These are phyloP conservation scores for Diploscapter pachys DNA, from an alignment of 1,140 invertebrate species.

Conservation along the genomic window DNA sequence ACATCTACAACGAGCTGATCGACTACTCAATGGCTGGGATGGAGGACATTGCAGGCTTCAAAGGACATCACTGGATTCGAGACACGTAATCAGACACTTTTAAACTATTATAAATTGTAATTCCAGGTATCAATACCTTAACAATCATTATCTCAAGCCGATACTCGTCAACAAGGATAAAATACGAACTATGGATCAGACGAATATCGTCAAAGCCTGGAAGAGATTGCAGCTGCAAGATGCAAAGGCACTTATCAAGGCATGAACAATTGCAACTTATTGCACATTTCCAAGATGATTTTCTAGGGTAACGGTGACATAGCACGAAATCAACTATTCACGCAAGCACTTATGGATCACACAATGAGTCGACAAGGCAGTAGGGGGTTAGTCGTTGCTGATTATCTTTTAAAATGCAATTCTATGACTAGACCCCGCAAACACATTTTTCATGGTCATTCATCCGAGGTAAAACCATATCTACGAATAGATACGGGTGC, in stretches of 20 bases:
- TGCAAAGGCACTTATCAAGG: conserved; percentile 31
- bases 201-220: conserved; percentile 40
- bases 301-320: conserved; percentile 24
- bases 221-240: conserved; percentile 32
- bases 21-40: conserved; percentile 54
- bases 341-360: conserved; percentile 28
- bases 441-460: too few relatives aligned
- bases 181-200: conserved; percentile 44
- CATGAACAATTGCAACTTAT: background rate
- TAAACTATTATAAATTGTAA: conserved; percentile 9
- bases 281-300: conserved; percentile 2
- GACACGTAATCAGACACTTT: conserved; percentile 37
- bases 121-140: conserved; percentile 23
- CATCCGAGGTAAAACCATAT: too few relatives aligned
- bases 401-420: too few relatives aligned
- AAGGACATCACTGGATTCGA: conserved; percentile 54
- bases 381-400: background rate
- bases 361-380: conserved; percentile 23
- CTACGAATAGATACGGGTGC: too few relatives aligned
- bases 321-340: conserved; percentile 28
- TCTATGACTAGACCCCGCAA: too few relatives aligned
- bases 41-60: conserved; percentile 49
- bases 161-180: conserved; percentile 47
- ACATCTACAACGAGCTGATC: conserved; percentile 51
- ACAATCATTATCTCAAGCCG: conserved; percentile 44